Evolutionary conservation across 2,113 vertebrate species (phyloP), one percentile per base, ranked within the genome.

Genomic region (Oriolus oriolus): DNA sequence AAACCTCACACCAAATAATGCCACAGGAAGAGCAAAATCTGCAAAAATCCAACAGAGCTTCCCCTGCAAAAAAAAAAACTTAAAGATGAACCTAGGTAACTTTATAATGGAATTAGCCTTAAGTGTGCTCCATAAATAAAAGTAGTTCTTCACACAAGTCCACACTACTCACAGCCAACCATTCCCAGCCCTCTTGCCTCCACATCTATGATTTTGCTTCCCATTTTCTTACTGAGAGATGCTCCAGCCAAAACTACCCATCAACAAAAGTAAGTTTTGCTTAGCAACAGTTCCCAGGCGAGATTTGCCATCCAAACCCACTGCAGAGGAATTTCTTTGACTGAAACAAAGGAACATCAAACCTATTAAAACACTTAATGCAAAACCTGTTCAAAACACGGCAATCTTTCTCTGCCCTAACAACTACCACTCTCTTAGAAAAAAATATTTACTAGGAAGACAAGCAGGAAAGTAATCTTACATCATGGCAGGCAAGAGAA

Each of bases 251-350:
- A 87, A 94, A 61, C 42, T 35, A 57, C 69, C 83, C 61, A 76
- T 35, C 75, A 91, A 39, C 33, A 83, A 83, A 89, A 91, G 26
- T 73, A 89, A 91, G 23, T 73, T 96, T 69, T 86, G 65, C 82
- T 54, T 96, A 90, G 85, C 87, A 97, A 95, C 85, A 47, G 70
- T 95, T 95, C 95, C 92, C 68, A 96, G 68, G 90, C 14, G 56
- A 87, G 47, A 54, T 59, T 24, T 80, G 17, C 50, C 33, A 91
- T 76, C 42, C 60, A 86, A 93, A 80, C 19, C 30, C 50, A 77
- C 24, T 66, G 50, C 66, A 90, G 52, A 91, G 42, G 42, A 24
- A 77, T 77, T 89, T 79, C 19, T 80, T 69, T 73, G 50, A 59
- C 35, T 83, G 84, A 82, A 63, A 74, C 53, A 81, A 94, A 85